A percentile compares a stretch with the other conserved stretches of the same genome.
phyloP scores from a whole-genome alignment of 2,113 vertebrate genomes.

The Chauna torquata region DNA sequence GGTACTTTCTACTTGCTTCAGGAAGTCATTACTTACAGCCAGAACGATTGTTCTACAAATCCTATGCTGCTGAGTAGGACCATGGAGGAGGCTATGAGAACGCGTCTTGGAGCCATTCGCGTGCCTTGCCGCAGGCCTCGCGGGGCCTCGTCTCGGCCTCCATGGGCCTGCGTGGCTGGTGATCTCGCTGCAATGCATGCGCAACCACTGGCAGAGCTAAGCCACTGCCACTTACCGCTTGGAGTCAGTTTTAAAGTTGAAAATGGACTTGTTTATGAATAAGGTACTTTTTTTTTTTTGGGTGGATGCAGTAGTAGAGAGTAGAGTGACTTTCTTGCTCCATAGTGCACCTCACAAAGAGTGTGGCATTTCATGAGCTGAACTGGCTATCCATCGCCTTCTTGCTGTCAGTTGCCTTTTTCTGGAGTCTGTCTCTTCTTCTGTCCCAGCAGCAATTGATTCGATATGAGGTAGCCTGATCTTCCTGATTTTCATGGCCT shows the following conservation, averaged over 20 bases:
- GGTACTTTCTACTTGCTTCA: not conserved
- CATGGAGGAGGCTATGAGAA: not conserved
- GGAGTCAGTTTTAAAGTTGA: not conserved
- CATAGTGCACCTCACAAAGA: not conserved
- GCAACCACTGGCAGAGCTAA: not conserved
- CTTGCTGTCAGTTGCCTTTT: not conserved
- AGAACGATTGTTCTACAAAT: not conserved
- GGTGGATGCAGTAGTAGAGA: not conserved
- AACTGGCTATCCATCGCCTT: not conserved
- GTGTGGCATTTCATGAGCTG: not conserved
- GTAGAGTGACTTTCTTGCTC: not conserved
- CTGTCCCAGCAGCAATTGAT: not conserved
- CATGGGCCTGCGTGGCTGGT: not conserved
- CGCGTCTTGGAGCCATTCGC: fast-evolving
- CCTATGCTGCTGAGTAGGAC: not conserved
- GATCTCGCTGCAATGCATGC: not conserved
- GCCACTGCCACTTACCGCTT: not conserved
- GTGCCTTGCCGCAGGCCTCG: not conserved
- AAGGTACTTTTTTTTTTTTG: not conserved
- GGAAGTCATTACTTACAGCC: not conserved
- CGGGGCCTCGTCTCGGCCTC: fast-evolving
- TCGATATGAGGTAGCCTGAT: not conserved
- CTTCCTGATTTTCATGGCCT: not conserved
- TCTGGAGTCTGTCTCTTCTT: not conserved
- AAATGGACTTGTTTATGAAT: not conserved